A percentile compares a stretch with the other conserved stretches of the same genome.
Evolutionary conservation across 2,113 vertebrate genomes (phyloP).

Genomic region (Emydocephalus ijimae): DNA sequence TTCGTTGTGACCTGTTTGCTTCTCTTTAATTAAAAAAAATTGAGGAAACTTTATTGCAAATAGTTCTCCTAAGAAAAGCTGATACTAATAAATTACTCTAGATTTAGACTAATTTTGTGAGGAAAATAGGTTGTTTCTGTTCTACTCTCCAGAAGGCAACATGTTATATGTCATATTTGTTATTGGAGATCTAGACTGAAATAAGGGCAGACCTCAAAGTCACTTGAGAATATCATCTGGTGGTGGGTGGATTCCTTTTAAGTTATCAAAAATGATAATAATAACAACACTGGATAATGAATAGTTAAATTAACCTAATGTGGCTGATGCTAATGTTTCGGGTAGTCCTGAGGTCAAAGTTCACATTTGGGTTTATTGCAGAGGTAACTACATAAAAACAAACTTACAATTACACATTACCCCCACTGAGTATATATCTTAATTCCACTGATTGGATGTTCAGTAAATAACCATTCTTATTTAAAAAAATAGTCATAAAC

Average conservation of each 20-base stretch:
- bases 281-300: neutral
- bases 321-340: neutral
- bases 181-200: neutral
- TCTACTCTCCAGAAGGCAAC: neutral
- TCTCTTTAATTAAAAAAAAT: slow-evolving; percentile 7
- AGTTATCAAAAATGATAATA: neutral
- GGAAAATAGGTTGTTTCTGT: slow-evolving; percentile 24
- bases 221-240: neutral
- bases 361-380: neutral
- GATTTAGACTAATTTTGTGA: slow-evolving; percentile 26
- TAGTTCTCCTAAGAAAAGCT: slow-evolving; percentile 45
- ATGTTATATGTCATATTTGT: neutral
- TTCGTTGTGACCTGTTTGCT: slow-evolving; percentile 54
- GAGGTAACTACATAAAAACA: neutral
- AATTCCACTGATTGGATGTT: neutral
- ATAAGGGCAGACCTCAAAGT: neutral
- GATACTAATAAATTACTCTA: slow-evolving; percentile 32
- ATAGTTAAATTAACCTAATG: neutral
- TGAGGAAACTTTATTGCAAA: slow-evolving; percentile 34
- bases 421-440: neutral
- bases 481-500: neutral
- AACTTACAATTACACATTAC: neutral
- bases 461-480: neutral
- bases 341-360: neutral
- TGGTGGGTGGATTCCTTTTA: neutral